Evolutionary conservation across 2,113 vertebrate species (phyloP), one percentile per base, ranked within the genome.

Genomic region (Orcinus orca): DNA sequence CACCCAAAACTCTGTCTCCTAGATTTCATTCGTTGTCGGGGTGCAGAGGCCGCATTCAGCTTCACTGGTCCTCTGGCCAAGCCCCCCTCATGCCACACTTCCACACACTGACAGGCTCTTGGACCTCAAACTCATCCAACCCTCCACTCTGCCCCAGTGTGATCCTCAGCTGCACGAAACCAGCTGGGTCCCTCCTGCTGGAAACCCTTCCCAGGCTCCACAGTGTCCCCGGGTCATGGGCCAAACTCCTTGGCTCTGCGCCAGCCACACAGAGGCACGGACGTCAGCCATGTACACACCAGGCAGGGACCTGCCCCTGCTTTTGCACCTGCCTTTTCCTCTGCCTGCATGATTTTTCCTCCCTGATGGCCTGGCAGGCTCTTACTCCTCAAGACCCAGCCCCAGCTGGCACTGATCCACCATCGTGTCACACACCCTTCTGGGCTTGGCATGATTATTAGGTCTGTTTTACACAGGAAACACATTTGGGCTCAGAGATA

Each of bases 281-380:
- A 74, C 68, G 3, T 25, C 6, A 29, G 25, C 18, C n/a, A 62
- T 31, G 41, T 12, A 6, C 60, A 33, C 41, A 15, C 10, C 11
- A 2, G 60, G 62, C 26, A 70, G 31, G 21, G 0, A 1, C 10
- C 29, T 8, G 4, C 1, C 60, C 10, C 79, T 6, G 18, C 58
- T 70, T 70, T 47, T 47, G 80, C 38, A 12, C 29, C 36, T 62
- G 6, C 8, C n/a, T n/a, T 62, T 41, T 21, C 11, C 63, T 29
- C 53, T 53, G 41, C 55, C 15, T 20, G 29, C 65, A 36, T 23
- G 63, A 5, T 8, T 10, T 36, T 26, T 63, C 29, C 8, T 65
- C n/a, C 36, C 21, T 31, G 5, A 87, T 13, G 5, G 9, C 47
- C 6, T 36, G 55, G 65, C 3, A 31, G 33, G 4, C 65, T 80